Evolutionary conservation across 2,113 vertebrate species (phyloP).

Genomic region (Okapia johnstoni): DNA sequence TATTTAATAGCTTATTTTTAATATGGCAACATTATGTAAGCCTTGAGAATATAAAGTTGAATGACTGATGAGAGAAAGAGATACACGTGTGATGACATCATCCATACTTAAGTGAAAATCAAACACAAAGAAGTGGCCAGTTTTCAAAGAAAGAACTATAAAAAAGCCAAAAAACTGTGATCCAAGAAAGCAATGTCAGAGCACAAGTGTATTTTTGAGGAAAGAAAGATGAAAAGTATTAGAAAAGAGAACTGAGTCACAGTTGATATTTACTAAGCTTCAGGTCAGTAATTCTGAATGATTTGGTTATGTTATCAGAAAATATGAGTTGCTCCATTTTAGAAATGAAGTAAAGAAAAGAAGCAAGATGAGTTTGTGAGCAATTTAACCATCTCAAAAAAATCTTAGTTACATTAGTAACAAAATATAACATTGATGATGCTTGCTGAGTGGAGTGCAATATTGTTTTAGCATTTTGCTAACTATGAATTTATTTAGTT

Average conservation of each 20-base stretch:
- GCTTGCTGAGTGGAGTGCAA: neutral
- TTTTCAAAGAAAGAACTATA: neutral
- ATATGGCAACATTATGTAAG: neutral
- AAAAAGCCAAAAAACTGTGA: neutral
- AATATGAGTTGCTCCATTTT: neutral
- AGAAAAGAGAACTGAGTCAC: neutral
- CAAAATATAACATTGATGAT: neutral
- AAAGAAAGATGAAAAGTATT: neutral
- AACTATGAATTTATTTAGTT: neutral
- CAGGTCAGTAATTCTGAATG: neutral
- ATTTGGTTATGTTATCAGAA: neutral
- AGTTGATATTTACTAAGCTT: neutral
- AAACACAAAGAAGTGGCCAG: neutral
- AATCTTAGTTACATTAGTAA: neutral
- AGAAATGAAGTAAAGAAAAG: neutral
- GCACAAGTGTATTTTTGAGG: neutral
- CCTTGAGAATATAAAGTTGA: neutral
- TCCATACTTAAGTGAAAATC: neutral
- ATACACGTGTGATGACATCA: neutral
- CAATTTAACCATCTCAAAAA: neutral
- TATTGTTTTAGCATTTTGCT: neutral
- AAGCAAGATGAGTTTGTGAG: neutral
- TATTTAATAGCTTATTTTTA: neutral
- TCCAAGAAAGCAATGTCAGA: neutral
- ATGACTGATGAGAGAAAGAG: neutral